Base-by-base conservation (phyloP, 2,797 vertebrate species). In the Rachycentron canadum region DNA sequence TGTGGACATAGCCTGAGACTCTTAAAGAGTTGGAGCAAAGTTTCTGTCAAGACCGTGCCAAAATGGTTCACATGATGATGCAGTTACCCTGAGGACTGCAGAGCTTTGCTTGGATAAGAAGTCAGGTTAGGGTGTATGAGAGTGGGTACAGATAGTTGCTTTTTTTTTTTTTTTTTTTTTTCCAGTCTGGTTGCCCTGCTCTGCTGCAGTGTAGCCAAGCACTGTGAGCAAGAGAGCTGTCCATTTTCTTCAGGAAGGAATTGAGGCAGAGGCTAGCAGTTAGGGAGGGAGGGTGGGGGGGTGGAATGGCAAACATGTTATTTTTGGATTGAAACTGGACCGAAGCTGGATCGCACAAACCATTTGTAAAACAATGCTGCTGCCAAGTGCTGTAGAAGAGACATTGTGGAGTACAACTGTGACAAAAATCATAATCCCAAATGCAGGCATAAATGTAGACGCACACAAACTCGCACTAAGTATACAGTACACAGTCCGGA, bases 1-100 rank as follows among this genome's bases (percentile, higher is more conserved):
- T 45, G n/a, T 47, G 40, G 17, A 69, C 69, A 41, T 41, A 40
- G 56, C 55, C 43, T 55, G 40, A 65, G 4, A 55, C 28, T 74
- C 55, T 78, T 49, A 19, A 72, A 77, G 49, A 78, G 72, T 43
- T 62, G 47, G 23, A 80, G 28, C 38, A 60, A 61, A 71, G 34
- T 75, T 83, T 70, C 63, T 67, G 70, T 80, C 57, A 76, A 68
- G 74, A 80, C 52, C 8, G 43, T 63, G 63, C 56, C 69, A 78
- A 59, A 62, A 7, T 26, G 79, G 84, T 74, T 88, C 83, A 78
- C 69, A 84, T 78, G 68, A 77, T 73, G 36, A 2, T n/a, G 55
- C 73, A 63, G 45, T 59, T 73, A 32, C 78, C 85, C 80, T 50
- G 30, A 73, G 78, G 89, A 70, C 32, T 60, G 34, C 69, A 53